Evolutionary conservation across 2,888 invertebrate species (phyloP).

Genomic region (Atrina japonica): DNA sequence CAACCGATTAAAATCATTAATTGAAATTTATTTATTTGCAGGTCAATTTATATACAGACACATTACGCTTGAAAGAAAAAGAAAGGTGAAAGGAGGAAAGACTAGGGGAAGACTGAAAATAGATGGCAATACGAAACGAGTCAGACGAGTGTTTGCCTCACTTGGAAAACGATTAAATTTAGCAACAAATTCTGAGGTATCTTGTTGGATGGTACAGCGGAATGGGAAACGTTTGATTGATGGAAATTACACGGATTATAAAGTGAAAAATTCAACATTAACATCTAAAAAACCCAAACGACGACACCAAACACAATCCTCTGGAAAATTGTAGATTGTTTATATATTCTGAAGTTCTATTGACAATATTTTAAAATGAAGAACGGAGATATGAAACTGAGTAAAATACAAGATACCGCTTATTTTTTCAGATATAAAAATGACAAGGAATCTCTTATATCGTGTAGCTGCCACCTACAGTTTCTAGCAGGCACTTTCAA

Average conservation of each 20-base stretch:
- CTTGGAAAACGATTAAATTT: conserved; percentile 65
- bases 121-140: conserved; percentile 52
- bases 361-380: no score
- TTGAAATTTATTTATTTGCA: conserved; percentile 46
- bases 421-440: no score
- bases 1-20: no score
- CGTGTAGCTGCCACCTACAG: no score
- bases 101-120: conserved; percentile 57
- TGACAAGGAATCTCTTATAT: no score
- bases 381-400: no score
- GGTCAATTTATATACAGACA: conserved; percentile 62
- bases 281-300: background rate
- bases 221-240: conserved; percentile 66
- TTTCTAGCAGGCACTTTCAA: no score
- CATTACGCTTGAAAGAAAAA: conserved; percentile 56
- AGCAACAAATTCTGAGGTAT: conserved; percentile 59
- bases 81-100: conserved; percentile 50
- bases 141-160: conserved; percentile 60
- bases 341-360: no score
- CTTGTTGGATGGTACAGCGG: conserved; percentile 70
- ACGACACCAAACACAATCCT: background rate
- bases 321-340: no score
- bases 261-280: conserved; percentile 42
- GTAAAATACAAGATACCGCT: no score
- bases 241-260: conserved; percentile 65